These are phyloP conservation scores for Trachymyrmex septentrionalis DNA, from an alignment of 1,140 invertebrate genomes.

Conservation along the genomic window DNA sequence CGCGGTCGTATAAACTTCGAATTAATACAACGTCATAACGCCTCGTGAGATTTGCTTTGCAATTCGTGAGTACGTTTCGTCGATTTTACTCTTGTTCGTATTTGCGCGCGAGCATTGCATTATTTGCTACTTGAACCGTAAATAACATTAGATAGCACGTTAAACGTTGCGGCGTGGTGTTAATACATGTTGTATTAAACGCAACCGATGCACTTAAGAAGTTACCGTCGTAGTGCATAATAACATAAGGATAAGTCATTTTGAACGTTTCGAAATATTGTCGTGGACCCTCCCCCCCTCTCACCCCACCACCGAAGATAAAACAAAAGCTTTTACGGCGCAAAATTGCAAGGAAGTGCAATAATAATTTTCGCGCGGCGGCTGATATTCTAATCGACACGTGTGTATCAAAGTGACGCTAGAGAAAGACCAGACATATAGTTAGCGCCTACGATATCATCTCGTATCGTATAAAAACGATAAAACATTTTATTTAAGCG, in stretches of 20 bases:
- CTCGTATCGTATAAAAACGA: constrained; percentile 21
- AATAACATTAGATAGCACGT: constrained; percentile 19
- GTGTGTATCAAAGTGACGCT: not conserved
- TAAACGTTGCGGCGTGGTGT: not conserved
- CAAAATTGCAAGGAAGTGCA: not conserved
- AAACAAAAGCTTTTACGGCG: not conserved
- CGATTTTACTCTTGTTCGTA: constrained; percentile 14
- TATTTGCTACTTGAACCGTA: not conserved
- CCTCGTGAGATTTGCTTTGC: not conserved
- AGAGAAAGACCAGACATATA: constrained; percentile 11
- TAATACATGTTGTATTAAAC: constrained; percentile 1
- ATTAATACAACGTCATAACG: not conserved
- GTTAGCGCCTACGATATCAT: constrained; percentile 18
- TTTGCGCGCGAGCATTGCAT: not conserved
- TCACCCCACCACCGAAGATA: no score
- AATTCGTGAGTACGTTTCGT: not conserved
- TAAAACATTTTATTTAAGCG: constrained; percentile 43
- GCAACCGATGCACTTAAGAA: not conserved
- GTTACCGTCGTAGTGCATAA: not conserved
- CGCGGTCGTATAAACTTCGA: not conserved
- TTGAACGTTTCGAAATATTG: not conserved
- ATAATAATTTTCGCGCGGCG: not conserved
- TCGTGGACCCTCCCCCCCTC: not conserved
- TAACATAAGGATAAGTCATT: not conserved
- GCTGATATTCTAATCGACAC: not conserved